Evolutionary conservation across 1,140 invertebrate genomes (phyloP).

Genomic region (Heliothis virescens): DNA sequence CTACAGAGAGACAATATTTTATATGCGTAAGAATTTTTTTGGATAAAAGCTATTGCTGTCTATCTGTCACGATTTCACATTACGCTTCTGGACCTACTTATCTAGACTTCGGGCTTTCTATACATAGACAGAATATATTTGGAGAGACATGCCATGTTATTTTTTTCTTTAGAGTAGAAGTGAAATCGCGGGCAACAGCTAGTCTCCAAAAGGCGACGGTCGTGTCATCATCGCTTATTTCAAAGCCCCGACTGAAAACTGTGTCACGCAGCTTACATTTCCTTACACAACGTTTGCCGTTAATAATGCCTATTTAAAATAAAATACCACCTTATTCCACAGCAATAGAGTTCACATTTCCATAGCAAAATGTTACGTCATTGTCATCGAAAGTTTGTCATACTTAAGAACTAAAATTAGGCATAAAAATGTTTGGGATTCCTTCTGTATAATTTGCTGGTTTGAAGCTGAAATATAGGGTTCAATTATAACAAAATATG

Average conservation of each 20-base stretch:
- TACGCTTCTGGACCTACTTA: too few species aligned
- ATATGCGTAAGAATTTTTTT: too few species aligned
- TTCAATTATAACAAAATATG: slow-evolving; percentile 27
- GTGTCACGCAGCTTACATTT: slow-evolving; percentile 41
- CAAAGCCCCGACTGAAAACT: slow-evolving; percentile 10
- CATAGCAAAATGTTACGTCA: slow-evolving; percentile 9
- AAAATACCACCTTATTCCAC: slow-evolving; percentile 22
- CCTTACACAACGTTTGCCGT: slow-evolving; percentile 42
- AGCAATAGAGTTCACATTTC: slow-evolving; percentile 26
- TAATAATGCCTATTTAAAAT: slow-evolving; percentile 44
- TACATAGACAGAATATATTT: too few species aligned
- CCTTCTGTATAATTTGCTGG: slow-evolving; percentile 14
- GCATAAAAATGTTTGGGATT: slow-evolving; percentile 30
- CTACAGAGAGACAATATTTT: too few species aligned
- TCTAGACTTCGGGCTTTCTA: too few species aligned
- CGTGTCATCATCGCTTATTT: not conserved
- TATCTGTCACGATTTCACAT: too few species aligned
- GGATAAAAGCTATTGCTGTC: too few species aligned
- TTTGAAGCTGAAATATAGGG: slow-evolving; percentile 8
- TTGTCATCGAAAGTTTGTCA: slow-evolving; percentile 3
- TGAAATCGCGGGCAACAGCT: not conserved
- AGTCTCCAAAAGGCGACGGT: too few species aligned
- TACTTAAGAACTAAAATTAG: slow-evolving; percentile 29
- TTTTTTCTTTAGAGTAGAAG: not conserved
- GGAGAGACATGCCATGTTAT: too few species aligned